These are phyloP conservation scores for Rhadina sibilatrix DNA, from an alignment of 2,113 vertebrate species.

Conservation along the genomic window DNA sequence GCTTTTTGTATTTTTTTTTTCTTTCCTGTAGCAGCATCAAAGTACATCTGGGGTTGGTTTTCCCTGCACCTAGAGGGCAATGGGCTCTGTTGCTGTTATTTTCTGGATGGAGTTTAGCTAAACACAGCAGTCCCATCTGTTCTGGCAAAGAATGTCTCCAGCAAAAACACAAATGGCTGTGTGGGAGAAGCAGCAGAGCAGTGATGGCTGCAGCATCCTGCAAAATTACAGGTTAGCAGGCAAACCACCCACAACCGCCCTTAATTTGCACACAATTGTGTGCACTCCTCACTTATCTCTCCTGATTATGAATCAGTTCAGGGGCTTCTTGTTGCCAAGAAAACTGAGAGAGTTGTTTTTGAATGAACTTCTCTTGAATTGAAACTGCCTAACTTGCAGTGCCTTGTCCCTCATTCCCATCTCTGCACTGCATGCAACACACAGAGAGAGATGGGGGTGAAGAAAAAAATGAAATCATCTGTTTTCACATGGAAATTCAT, in stretches of 20 bases:
- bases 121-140: not conserved
- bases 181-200: not conserved
- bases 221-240: not conserved
- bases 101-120: conserved; percentile 14
- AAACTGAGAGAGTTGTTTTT: not conserved
- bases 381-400: not conserved
- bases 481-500: not conserved
- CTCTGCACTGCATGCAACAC: not conserved
- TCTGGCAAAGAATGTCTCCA: not conserved
- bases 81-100: not conserved
- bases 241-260: not conserved
- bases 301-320: not conserved
- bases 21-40: not conserved
- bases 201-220: not conserved
- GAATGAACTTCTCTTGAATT: not conserved
- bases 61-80: not conserved
- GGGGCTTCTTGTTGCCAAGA: not conserved
- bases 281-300: not conserved
- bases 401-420: not conserved
- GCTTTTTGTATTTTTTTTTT: not conserved
- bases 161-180: not conserved
- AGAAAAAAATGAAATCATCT: not conserved
- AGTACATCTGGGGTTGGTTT: not conserved
- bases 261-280: not conserved
- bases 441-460: not conserved